A percentile compares a stretch with the other conserved stretches of the same genome.
phyloP scores from a whole-genome alignment of 2,113 vertebrate genomes.

The Grammomys dolichurus region DNA sequence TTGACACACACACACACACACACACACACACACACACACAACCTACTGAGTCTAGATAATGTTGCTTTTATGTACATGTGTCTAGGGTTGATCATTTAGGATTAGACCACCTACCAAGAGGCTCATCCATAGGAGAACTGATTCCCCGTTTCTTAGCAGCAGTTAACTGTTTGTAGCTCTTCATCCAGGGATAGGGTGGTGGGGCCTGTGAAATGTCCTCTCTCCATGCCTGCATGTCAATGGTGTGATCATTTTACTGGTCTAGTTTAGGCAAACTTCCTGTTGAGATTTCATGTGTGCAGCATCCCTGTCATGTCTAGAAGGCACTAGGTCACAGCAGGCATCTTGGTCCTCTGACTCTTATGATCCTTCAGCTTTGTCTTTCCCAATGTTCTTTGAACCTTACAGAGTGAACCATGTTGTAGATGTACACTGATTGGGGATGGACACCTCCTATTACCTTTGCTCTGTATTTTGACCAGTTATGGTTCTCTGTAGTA shows the following conservation, averaged over 20 bases:
- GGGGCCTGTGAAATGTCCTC: background rate
- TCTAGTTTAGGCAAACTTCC: background rate
- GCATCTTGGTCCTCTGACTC: background rate
- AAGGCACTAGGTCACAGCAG: background rate
- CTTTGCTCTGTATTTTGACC: background rate
- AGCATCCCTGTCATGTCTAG: background rate
- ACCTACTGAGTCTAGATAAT: background rate
- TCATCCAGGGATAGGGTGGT: background rate
- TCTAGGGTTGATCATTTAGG: background rate
- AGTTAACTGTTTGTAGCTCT: background rate
- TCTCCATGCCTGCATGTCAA: background rate
- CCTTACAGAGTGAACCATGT: background rate
- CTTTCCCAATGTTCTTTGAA: background rate
- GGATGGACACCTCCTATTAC: background rate
- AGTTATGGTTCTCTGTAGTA: background rate
- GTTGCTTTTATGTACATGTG: background rate
- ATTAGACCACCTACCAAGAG: background rate
- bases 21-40: background rate
- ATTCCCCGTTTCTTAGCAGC: background rate
- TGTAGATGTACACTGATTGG: background rate
- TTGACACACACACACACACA: background rate
- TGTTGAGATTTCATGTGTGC: background rate
- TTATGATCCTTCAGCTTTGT: background rate
- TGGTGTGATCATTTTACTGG: background rate
- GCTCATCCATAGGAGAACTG: background rate